Base-by-base conservation (phyloP, 2,888 invertebrate species). In the Dione juno region DNA sequence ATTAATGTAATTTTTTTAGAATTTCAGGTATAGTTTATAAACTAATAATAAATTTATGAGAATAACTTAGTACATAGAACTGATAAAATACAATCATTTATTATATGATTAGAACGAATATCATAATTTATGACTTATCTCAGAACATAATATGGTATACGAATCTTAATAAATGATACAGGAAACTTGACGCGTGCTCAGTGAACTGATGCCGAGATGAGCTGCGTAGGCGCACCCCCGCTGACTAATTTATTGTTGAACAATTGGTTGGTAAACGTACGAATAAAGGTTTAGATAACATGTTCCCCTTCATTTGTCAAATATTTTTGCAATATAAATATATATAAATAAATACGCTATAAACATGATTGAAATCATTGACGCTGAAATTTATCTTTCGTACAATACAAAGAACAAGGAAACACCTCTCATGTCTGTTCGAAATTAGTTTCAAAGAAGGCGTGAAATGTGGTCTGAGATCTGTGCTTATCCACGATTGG, bases 171-270 rank as follows among this genome's bases (percentile, higher is more conserved):
- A 84, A 88, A 88, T 87, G 86, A 81, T 83, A 86, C 89, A 90
- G 91, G 90, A 91, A 90, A 85, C 82, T 77, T 80, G 82, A 81
- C 89, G 88, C 90, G 90, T 90, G 91, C 88, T 84, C 88, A 79
- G 85, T 88, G 82, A 89, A 84, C 85, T 89, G 86, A 88, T 89
- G 87, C 82, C 75, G 80, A 89, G 91, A 92, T 92, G 89, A 89
- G 84, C 83, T 76, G 87, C 85, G 91, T 90, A 87, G 91, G 92
- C 87, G 89, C 89, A 87, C 89, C 90, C 90, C 88, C 88, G 84
- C 86, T 78, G 77, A 78, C 80, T 85, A 82, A 82, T 88, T 85
- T 76, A 77, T 76, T 83, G 81, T 82, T 80, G 79, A 83, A 84
- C 87, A 88, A 87, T 87, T 87, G 88, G 78, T 81, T 81, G 81